Percentiles rank a stretch among this genome's conserved stretches.
phyloP scores from a whole-genome alignment of 2,113 vertebrate genomes.

The human (Homo sapiens) region GRCh38 chr5:34814001-34814500 shows the following conservation, averaged over 20 bases:
- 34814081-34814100: slow-evolving; percentile 18
- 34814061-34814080: not conserved
- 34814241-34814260: not conserved
- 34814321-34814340: not conserved
- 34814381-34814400: not conserved
- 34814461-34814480: not conserved
- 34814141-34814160: not conserved
- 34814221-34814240: not conserved
- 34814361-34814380: not conserved
- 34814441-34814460: not conserved
- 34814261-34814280: not conserved
- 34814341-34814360: not conserved
- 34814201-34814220: not conserved
- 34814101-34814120: not conserved
- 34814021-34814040: not conserved
- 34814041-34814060: slow-evolving; percentile 32
- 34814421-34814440: not conserved
- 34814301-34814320: not conserved
- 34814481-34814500: not conserved
- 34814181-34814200: not conserved
- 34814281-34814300: not conserved
- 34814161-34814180: not conserved
- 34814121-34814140: slow-evolving; percentile 6
- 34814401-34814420: not conserved
- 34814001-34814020: not conserved